Percentiles rank a stretch among this genome's conserved stretches.
phyloP scores from a whole-genome alignment of 2,797 vertebrate genomes.

The Discoglossus pictus region DNA sequence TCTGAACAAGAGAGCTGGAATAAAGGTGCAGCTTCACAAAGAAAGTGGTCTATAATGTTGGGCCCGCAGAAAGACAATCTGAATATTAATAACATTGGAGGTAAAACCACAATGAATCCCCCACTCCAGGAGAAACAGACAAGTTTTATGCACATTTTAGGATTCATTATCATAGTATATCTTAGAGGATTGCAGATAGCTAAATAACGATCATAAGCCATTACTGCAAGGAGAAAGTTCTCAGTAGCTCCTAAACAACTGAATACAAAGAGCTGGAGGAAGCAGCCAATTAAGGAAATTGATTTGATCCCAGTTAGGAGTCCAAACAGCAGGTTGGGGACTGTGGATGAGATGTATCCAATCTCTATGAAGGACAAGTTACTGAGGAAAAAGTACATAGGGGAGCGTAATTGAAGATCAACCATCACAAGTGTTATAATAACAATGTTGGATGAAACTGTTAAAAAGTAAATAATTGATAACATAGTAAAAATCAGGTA shows the following conservation, averaged over 20 bases:
- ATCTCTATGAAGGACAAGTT: conserved; percentile 61
- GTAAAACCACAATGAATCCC: conserved; percentile 54
- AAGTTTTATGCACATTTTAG: conserved; percentile 50
- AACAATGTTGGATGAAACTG: conserved; percentile 55
- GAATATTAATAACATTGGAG: conserved; percentile 52
- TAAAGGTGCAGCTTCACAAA: conserved; percentile 51
- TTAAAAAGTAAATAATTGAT: conserved; percentile 55
- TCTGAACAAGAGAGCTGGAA: conserved; percentile 51
- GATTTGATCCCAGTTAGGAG: conserved; percentile 54
- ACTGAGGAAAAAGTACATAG: conserved; percentile 64
- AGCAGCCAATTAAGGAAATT: conserved; percentile 57
- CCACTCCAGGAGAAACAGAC: conserved; percentile 53
- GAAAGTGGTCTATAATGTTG: conserved; percentile 46
- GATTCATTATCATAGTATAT: conserved; percentile 57
- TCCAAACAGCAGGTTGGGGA: conserved; percentile 60
- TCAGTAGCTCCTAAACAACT: conserved; percentile 58
- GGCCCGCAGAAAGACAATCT: conserved; percentile 47
- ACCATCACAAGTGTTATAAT: conserved; percentile 50
- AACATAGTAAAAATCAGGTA: conserved; percentile 54
- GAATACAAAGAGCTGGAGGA: conserved; percentile 60
- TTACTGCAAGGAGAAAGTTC: conserved; percentile 57
- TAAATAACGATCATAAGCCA: conserved; percentile 62
- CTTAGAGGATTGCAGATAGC: conserved; percentile 62
- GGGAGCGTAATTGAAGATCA: conserved; percentile 55
- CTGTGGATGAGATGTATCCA: conserved; percentile 59